Base-by-base conservation (phyloP, 1,140 invertebrate genomes). In the Drosophila mojavensis region DNA sequence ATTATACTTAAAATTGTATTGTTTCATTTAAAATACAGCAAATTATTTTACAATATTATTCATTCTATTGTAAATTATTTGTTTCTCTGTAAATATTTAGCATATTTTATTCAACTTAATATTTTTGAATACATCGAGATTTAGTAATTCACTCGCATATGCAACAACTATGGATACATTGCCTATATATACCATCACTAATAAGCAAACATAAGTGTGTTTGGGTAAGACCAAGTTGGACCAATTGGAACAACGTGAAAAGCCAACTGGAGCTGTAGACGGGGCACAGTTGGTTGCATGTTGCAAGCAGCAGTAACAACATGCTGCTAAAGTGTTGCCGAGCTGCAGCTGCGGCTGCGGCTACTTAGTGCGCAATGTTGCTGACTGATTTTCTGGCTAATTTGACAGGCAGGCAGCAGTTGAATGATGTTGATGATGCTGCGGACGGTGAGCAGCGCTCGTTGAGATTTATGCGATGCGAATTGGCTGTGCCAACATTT, bases 401-500 rank as follows among this genome's bases (percentile, higher is more conserved):
- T 86, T 82, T 88, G 83, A 88, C 79, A 88, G 59, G 45, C 54
- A 45, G 59, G 20, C 50, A 41, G 54, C 54, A 24, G 61, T 17
- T 76, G 41, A 41, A 30, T 55, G 59, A 45, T 74, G 71, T 11
- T 62, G 48, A 51, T 66, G 54, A 59, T 28, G 30, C 26, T 13
- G 36, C 15, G 53, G 5, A 15, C 54, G 47, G 36, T 41, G 47
- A 59, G 15, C 63, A 20, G 30, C 24, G 66, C 59, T 64, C 15
- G 48, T 50, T 43, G 65, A 77, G 84, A 89, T 88, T 89, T 89
- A 88, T 88, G 84, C 80, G 56, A 51, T 78, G 85, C 80, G 84
- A 88, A 89, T 84, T 89, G 83, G 66, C 51, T 66, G 73, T 67
- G 68, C 47, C 84, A 89, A 78, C 84, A 89, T 78, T 86, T 86